Conservation (phyloP, 23 tunicate species). For the Corella eumyota region DNA sequence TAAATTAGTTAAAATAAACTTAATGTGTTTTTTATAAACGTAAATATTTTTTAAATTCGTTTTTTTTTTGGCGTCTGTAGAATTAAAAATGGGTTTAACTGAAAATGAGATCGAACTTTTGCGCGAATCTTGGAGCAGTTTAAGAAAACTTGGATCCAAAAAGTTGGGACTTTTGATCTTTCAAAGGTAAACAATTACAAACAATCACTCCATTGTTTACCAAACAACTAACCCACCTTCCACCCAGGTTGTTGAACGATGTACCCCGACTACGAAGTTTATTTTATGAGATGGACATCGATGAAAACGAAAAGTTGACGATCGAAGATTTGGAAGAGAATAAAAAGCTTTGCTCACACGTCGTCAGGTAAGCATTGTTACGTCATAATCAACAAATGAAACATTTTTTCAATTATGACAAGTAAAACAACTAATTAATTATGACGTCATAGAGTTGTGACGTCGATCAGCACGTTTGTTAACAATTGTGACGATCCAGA, state of each 20-base stretch:
- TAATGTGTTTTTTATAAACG: too few species aligned
- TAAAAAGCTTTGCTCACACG: neutral
- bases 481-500: slow-evolving; percentile 2
- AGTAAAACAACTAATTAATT: too few species aligned
- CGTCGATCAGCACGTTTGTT: slow-evolving; percentile 5
- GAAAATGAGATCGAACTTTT: neutral
- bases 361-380: neutral
- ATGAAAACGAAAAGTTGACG: neutral
- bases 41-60: too few species aligned
- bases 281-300: neutral
- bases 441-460: slow-evolving; percentile 6
- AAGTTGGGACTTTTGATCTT: slow-evolving; percentile 8
- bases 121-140: slow-evolving; percentile 1
- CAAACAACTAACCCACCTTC: too few species aligned
- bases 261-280: neutral
- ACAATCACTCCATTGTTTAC: too few species aligned
- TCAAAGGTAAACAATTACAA: slow-evolving; percentile 5
- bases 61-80: too few species aligned
- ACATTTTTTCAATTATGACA: too few species aligned
- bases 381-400: too few species aligned
- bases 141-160: slow-evolving; percentile 11
- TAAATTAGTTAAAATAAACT: too few species aligned
- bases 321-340: slow-evolving; percentile 2
- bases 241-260: slow-evolving; percentile 1
- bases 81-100: slow-evolving; percentile 2